A percentile compares a stretch with the other conserved stretches of the same genome.
These are phyloP conservation scores for Hystrix brachyura DNA, from an alignment of 2,113 vertebrate genomes.

Conservation along the genomic window DNA sequence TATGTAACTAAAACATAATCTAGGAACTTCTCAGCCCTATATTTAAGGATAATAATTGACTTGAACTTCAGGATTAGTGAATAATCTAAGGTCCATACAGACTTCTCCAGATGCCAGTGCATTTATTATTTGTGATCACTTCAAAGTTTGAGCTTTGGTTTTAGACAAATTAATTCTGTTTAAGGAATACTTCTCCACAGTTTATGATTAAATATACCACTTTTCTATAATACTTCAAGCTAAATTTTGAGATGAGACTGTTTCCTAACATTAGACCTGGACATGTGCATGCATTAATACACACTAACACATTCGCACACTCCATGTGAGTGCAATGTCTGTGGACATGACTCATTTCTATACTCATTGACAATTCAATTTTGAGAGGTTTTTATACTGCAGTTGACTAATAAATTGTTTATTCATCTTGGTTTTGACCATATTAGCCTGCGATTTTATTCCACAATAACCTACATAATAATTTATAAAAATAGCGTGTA, in stretches of 20 bases:
- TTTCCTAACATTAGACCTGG: background rate
- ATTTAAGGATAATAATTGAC: background rate
- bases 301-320: too few relatives aligned
- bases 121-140: background rate
- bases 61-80: background rate
- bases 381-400: background rate
- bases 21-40: background rate
- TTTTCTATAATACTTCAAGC: background rate
- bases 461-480: background rate
- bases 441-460: background rate
- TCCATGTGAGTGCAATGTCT: background rate
- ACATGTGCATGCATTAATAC: rapidly evolving
- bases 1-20: background rate
- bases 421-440: background rate
- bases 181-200: background rate
- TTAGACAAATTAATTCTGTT: background rate
- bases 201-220: background rate
- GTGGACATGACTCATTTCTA: background rate
- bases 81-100: background rate
- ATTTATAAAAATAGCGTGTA: background rate
- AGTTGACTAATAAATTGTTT: background rate
- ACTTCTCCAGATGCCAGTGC: background rate
- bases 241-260: background rate
- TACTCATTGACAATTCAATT: background rate
- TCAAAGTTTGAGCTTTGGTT: background rate